Conservation (phyloP, 2,113 vertebrate genomes). For the Gallinago undulata region DNA sequence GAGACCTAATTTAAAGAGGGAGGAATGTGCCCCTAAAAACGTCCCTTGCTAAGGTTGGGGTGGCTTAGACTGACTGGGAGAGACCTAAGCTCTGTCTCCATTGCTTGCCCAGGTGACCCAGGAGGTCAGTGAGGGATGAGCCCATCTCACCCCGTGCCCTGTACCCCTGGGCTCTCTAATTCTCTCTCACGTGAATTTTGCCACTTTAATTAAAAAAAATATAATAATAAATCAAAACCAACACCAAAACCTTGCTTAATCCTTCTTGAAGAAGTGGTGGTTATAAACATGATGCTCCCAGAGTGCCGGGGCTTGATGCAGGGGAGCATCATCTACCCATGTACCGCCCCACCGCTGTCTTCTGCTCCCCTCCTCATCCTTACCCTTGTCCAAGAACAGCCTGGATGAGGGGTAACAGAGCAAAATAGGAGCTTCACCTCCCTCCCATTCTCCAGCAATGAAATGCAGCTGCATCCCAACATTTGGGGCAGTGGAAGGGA, state of each 20-base stretch:
- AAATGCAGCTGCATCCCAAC: neutral
- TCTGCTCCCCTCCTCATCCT: neutral
- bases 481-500: neutral
- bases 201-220: neutral
- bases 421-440: neutral
- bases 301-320: accelerated
- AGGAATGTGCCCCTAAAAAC: neutral
- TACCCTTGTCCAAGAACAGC: neutral
- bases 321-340: neutral
- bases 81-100: neutral
- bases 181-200: neutral
- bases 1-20: neutral
- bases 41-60: neutral
- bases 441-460: neutral
- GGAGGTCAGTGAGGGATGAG: neutral
- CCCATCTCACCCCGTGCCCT: neutral
- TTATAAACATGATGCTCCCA: neutral
- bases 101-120: neutral
- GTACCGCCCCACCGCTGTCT: accelerated
- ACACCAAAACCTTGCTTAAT: neutral
- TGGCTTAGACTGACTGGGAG: neutral
- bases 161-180: neutral
- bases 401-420: neutral
- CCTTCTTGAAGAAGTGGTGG: neutral
- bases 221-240: no score